phyloP scores from a whole-genome alignment of 2,797 vertebrate species.

The Phaenicophaeus curvirostris region DNA sequence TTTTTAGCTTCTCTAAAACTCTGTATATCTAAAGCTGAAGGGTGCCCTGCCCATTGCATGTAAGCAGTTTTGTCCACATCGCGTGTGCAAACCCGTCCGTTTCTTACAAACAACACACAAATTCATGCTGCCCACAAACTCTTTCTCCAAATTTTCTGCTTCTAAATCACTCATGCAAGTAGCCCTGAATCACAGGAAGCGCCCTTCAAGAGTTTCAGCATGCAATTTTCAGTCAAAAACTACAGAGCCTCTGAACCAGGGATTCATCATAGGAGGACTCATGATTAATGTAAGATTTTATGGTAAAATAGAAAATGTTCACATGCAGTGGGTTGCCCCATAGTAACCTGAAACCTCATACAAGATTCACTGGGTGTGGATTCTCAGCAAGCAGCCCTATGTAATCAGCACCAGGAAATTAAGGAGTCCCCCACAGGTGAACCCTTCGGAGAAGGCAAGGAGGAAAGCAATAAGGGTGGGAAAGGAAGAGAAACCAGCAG shows the following conservation, averaged over 20 bases:
- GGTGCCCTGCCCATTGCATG: neutral
- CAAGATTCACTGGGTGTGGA: neutral
- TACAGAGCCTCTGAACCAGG: neutral
- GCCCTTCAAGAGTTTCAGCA: neutral
- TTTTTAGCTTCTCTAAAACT: neutral
- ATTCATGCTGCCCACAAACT: neutral
- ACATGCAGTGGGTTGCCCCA: neutral
- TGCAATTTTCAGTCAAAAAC: neutral
- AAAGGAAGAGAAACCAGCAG: neutral
- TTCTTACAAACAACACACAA: neutral
- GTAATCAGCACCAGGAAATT: neutral
- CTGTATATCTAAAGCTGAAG: neutral
- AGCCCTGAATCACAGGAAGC: neutral
- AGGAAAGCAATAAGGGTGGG: neutral
- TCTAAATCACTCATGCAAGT: neutral
- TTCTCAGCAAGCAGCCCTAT: neutral
- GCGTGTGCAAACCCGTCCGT: neutral
- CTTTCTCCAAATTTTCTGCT: neutral
- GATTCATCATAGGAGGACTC: neutral
- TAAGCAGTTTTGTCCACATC: neutral
- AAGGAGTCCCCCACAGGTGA: neutral
- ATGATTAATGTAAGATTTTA: neutral
- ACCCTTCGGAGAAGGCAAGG: neutral
- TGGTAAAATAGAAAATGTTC: neutral
- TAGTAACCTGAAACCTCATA: neutral